A percentile compares a stretch with the other conserved stretches of the same genome.
Conservation (phyloP, 2,888 invertebrate genomes). For the Pyrgus malvae region DNA sequence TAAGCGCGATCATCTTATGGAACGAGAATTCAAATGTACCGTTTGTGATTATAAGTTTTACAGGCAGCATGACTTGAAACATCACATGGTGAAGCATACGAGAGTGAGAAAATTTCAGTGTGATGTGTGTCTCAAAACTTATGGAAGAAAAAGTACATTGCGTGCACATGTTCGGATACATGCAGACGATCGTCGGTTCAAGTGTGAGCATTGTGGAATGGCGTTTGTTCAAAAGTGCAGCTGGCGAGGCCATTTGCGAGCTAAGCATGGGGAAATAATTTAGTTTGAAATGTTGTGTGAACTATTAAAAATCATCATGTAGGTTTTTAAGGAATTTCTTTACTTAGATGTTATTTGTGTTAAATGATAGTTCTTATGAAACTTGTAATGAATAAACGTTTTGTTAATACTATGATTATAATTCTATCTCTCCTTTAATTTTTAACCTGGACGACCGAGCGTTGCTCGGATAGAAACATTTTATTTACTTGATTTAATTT, state of each 20-base stretch:
- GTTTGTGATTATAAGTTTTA: constrained; percentile 40
- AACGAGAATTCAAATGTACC: constrained; percentile 38
- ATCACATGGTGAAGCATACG: constrained; percentile 53
- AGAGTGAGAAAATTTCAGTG: constrained; percentile 41
- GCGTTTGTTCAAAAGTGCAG: constrained; percentile 52
- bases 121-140: constrained; percentile 41
- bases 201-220: constrained; percentile 42
- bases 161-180: constrained; percentile 47
- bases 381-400: no score
- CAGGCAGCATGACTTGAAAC: constrained; percentile 47
- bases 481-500: no score
- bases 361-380: no score
- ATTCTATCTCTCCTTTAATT: no score
- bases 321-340: not conserved
- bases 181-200: constrained; percentile 36
- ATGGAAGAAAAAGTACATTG: constrained; percentile 37
- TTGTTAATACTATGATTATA: no score
- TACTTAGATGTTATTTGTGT: no score
- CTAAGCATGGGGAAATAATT: constrained; percentile 39
- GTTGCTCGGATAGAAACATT: no score
- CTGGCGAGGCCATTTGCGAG: constrained; percentile 43
- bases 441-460: no score
- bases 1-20: constrained; percentile 41
- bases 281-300: not conserved
- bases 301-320: not conserved